These are phyloP conservation scores for Xerus rutilus DNA, from an alignment of 2,797 vertebrate genomes.

Conservation along the genomic window DNA sequence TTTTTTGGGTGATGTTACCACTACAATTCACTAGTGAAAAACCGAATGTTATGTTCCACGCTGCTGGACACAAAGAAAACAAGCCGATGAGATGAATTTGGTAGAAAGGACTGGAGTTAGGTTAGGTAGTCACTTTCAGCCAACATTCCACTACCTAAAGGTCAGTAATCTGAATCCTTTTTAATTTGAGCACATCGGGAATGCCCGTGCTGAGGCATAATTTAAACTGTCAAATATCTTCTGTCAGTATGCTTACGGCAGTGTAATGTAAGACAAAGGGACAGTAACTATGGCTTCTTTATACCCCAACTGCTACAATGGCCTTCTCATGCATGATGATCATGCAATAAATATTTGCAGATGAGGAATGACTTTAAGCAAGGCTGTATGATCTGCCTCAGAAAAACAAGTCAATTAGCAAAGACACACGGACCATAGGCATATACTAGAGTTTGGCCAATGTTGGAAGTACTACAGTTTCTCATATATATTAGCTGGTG, in stretches of 20 bases:
- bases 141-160: constrained; percentile 7
- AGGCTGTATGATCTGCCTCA: background rate
- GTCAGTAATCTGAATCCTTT: constrained; percentile 56
- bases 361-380: background rate
- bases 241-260: background rate
- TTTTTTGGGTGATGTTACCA: background rate
- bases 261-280: background rate
- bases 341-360: background rate
- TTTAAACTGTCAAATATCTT: background rate
- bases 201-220: background rate
- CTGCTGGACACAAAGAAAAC: background rate
- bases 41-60: constrained; percentile 18
- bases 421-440: background rate
- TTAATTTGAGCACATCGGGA: constrained; percentile 32
- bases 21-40: background rate
- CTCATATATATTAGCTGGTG: background rate
- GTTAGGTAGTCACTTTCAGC: background rate
- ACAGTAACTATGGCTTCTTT: background rate
- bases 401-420: background rate
- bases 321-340: background rate
- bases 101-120: constrained; percentile 37
- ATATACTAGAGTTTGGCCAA: background rate
- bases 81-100: constrained; percentile 3
- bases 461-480: background rate
- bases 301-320: background rate